Percentiles rank a stretch among this genome's conserved stretches.
phyloP scores from a whole-genome alignment of 2,113 vertebrate species.

The Hucho hucho region DNA sequence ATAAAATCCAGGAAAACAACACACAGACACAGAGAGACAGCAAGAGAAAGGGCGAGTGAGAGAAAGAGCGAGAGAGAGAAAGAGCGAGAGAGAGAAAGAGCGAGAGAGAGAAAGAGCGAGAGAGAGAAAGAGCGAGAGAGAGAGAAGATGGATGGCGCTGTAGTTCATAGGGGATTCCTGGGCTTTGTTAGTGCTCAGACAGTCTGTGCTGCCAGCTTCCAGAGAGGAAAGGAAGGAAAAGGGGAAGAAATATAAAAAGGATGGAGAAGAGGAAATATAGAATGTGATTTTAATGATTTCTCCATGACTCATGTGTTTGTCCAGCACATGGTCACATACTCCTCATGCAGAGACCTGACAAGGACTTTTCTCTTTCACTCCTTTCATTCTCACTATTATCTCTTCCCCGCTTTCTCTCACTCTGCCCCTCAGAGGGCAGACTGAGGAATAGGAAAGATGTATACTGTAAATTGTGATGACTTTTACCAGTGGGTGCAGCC shows the following conservation, averaged over 20 bases:
- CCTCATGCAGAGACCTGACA: too few relatives aligned
- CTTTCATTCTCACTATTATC: too few relatives aligned
- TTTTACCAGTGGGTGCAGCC: too few relatives aligned
- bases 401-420: too few relatives aligned
- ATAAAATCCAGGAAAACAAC: not conserved
- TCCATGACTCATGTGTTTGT: not conserved
- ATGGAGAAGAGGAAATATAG: too few relatives aligned
- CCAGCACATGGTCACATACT: not conserved
- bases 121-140: conserved; percentile 10
- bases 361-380: too few relatives aligned
- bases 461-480: too few relatives aligned
- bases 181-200: conserved; percentile 5
- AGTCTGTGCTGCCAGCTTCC: conserved; percentile 13
- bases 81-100: not conserved
- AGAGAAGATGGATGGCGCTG: not conserved
- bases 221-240: not conserved
- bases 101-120: too few relatives aligned
- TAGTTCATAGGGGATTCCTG: not conserved
- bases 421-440: too few relatives aligned
- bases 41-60: conserved; percentile 5
- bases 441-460: too few relatives aligned
- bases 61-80: conserved; percentile 15
- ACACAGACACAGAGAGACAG: not conserved
- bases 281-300: not conserved
- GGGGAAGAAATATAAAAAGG: not conserved